Percentiles rank a stretch among this genome's conserved stretches.
Evolutionary conservation across 1,140 invertebrate species (phyloP).

Genomic region (Drosophila lowei): DNA sequence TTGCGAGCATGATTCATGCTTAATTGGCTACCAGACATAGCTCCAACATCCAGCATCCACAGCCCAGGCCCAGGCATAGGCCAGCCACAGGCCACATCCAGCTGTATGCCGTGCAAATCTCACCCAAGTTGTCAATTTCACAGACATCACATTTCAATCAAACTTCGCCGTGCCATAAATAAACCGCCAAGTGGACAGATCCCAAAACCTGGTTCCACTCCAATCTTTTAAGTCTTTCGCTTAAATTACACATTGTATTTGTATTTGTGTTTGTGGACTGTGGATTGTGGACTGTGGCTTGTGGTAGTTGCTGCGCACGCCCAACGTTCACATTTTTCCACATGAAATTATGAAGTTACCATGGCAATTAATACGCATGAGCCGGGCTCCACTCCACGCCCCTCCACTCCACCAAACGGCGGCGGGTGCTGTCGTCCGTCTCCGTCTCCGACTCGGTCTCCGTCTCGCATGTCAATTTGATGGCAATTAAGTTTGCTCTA

Average conservation of each 20-base stretch:
- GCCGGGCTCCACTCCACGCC: constrained; percentile 20
- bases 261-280: constrained; percentile 11
- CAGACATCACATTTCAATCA: constrained; percentile 81
- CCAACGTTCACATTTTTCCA: constrained; percentile 79
- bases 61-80: neutral
- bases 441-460: constrained; percentile 15
- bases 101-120: constrained; percentile 67
- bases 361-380: constrained; percentile 80
- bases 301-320: constrained; percentile 44
- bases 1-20: constrained; percentile 70
- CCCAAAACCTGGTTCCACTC: constrained; percentile 28
- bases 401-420: constrained; percentile 13
- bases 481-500: constrained; percentile 70
- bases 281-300: neutral
- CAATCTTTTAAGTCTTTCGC: constrained; percentile 49
- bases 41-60: constrained; percentile 8
- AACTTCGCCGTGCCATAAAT: constrained; percentile 77
- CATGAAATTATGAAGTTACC: constrained; percentile 79
- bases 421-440: constrained; percentile 72
- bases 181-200: constrained; percentile 70
- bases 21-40: constrained; percentile 55
- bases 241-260: constrained; percentile 65
- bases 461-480: constrained; percentile 75
- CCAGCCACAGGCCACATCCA: neutral
- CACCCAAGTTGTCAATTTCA: constrained; percentile 79